Conservation (phyloP, 2,797 vertebrate genomes). For the Platalea minor region DNA sequence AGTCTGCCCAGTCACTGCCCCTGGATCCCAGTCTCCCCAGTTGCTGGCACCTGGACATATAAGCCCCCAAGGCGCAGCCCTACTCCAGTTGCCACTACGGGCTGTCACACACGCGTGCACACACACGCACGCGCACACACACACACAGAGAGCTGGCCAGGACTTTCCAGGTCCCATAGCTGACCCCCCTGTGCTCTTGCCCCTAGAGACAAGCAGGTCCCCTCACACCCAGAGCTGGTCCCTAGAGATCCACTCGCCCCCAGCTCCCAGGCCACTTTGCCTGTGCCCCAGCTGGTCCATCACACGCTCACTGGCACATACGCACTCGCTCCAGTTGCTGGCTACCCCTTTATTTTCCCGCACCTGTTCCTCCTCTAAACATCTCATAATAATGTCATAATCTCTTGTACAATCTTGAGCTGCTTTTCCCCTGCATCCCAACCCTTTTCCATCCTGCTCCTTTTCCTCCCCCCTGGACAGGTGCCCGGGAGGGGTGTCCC, state of each 20-base stretch:
- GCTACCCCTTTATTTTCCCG: background rate
- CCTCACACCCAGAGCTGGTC: background rate
- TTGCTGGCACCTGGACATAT: background rate
- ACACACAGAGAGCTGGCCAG: no score
- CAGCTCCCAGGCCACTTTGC: background rate
- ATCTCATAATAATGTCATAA: background rate
- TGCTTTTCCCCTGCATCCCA: background rate
- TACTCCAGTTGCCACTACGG: background rate
- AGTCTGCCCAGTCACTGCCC: background rate
- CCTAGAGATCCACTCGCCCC: no score
- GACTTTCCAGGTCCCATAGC: background rate
- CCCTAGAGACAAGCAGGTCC: background rate
- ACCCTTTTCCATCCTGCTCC: background rate
- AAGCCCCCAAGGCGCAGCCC: background rate
- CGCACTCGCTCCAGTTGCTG: accelerated
- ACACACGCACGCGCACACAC: background rate
- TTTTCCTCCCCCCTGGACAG: background rate
- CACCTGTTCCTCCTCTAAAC: background rate
- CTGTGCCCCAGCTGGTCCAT: background rate
- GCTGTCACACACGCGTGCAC: background rate
- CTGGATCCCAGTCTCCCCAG: background rate
- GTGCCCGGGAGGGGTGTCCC: background rate
- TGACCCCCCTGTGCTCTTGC: background rate
- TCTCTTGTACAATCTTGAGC: background rate
- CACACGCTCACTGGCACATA: background rate